Conservation (phyloP, 1,140 invertebrate genomes). For the Pogonus chalceus region DNA sequence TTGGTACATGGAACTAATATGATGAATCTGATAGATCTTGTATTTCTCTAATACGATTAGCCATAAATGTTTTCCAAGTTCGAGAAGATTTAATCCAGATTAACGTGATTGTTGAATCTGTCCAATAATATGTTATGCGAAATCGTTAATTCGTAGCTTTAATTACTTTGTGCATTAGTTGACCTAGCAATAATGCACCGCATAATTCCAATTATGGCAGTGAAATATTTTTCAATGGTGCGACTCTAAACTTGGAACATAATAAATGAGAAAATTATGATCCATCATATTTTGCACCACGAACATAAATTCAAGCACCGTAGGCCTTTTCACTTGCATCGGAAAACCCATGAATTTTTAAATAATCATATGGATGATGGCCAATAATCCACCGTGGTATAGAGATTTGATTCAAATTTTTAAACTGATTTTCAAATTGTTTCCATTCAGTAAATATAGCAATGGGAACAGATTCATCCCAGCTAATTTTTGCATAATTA, state of each 20-base stretch:
- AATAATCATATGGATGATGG: not conserved
- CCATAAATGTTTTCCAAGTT: slow-evolving; percentile 29
- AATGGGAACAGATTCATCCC: slow-evolving; percentile 18
- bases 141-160: slow-evolving; percentile 20
- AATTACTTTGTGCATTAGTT: slow-evolving; percentile 19
- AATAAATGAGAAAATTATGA: slow-evolving; percentile 10
- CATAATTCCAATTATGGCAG: slow-evolving; percentile 24
- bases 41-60: slow-evolving; percentile 33
- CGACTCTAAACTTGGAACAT: slow-evolving; percentile 21
- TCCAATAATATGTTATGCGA: slow-evolving; percentile 28
- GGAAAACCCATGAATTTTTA: slow-evolving; percentile 26
- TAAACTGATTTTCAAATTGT: slow-evolving; percentile 18
- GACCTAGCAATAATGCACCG: slow-evolving; percentile 24
- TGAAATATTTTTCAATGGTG: slow-evolving; percentile 21
- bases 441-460: slow-evolving; percentile 20
- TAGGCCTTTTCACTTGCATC: slow-evolving; percentile 26
- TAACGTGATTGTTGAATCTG: slow-evolving; percentile 34
- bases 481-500: slow-evolving; percentile 22
- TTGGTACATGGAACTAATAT: slow-evolving; percentile 35
- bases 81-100: slow-evolving; percentile 32
- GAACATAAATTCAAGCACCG: slow-evolving; percentile 23
- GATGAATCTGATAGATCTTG: slow-evolving; percentile 16
- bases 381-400: slow-evolving; percentile 20
- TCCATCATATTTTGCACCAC: slow-evolving; percentile 18
- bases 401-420: slow-evolving; percentile 18